phyloP scores from a whole-genome alignment of 2,113 vertebrate genomes.

The Perca schrenkii region DNA sequence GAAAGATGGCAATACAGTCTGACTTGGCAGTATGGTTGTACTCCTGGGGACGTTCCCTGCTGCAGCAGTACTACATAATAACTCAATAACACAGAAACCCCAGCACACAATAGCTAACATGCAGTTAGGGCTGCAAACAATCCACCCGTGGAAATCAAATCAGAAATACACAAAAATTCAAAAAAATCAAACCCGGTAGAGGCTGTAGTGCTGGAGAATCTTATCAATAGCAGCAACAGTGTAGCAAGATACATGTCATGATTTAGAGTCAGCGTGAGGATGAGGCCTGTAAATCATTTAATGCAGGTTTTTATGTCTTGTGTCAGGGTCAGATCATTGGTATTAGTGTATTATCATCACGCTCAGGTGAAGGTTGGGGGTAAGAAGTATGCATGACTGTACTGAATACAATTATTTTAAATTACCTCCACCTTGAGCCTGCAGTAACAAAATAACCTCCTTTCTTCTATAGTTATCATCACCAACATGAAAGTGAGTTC shows the following conservation, averaged over 20 bases:
- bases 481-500: neutral
- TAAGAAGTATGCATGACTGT: neutral
- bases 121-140: conserved; percentile 27
- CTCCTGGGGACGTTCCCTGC: conserved; percentile 31
- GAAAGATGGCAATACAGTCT: neutral
- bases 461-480: neutral
- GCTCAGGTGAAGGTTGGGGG: conserved; percentile 1
- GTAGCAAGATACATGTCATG: neutral
- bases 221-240: neutral
- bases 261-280: conserved; percentile 18
- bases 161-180: neutral
- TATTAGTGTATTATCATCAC: neutral
- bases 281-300: conserved; percentile 18
- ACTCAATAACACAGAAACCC: conserved; percentile 31
- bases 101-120: conserved; percentile 19
- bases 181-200: conserved; percentile 12
- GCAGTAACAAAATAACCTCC: neutral
- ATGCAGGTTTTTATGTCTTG: neutral
- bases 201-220: conserved; percentile 2
- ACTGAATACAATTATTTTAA: neutral
- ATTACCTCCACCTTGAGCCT: conserved; percentile 15
- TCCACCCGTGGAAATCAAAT: conserved; percentile 32
- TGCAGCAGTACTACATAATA: conserved; percentile 14
- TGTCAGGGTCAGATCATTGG: conserved; percentile 4
- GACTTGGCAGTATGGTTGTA: neutral